Base-by-base conservation (phyloP, 2,888 invertebrate species). In the Drosophila tripunctata region DNA sequence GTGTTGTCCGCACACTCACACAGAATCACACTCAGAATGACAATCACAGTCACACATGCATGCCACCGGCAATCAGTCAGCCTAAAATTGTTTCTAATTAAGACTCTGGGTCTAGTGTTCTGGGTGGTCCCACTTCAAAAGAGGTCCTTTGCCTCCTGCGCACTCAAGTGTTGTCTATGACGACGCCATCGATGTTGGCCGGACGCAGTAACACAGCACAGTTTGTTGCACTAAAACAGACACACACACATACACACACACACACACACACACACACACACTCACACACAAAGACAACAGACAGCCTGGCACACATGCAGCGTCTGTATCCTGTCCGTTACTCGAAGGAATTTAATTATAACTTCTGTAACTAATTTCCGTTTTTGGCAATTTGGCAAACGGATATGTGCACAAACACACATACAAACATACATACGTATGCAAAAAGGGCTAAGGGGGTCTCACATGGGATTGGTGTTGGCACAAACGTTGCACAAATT, bases 311-410 rank as follows among this genome's bases (percentile, higher is more conserved):
- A 40, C 1, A 40, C 10, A 55, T 65, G 58, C 56, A 55, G 43
- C 51, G 48, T 31, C 35, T 55, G 52, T 63, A 48, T 64, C 33
- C 40, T 50, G 76, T 60, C 60, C 55, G 60, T 68, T 72, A 67
- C 52, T 70, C 68, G 64, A 76, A 73, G 87, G 83, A 83, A 83
- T 86, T 83, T 83, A 83, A 83, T 83, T 83, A 83, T 86, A 84
- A 83, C 78, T 83, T 83, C 79, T 83, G 81, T 69, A 87, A 87
- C 83, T 83, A 87, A 87, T 87, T 83, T 87, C 81, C 83, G 84
- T 78, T 81, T 78, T 77, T 78, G 61, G 71, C 67, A 78, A 75
- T 75, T 77, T 60, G 68, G 71, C 65, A 64, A 66, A 67, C 75
- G 81, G 75, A 75, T 68, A 73, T 65, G 19, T 61, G 67, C 54